Conservation (phyloP, 1,140 invertebrate species). For the Antheraea pernyi region DNA sequence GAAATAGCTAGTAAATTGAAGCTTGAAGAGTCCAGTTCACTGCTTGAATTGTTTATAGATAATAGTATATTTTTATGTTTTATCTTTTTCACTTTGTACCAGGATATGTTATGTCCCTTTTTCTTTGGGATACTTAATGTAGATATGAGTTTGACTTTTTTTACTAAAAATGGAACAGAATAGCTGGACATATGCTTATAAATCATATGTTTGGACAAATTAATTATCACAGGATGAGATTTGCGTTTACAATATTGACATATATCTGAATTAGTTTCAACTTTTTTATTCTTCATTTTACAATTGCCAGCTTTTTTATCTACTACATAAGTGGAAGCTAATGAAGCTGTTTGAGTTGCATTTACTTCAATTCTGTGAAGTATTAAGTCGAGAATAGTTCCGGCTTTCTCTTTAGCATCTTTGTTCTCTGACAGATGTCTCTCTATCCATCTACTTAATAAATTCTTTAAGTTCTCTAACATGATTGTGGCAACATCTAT, state of each 20-base stretch:
- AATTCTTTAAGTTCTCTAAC: slow-evolving; percentile 52
- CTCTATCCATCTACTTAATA: slow-evolving; percentile 54
- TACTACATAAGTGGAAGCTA: slow-evolving; percentile 48
- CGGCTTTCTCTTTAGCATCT: slow-evolving; percentile 52
- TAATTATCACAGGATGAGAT: neutral
- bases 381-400: slow-evolving; percentile 49
- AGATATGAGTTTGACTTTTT: slow-evolving; percentile 48
- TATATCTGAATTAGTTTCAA: slow-evolving; percentile 14
- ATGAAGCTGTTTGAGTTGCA: slow-evolving; percentile 30
- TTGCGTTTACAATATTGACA: slow-evolving; percentile 23
- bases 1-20: slow-evolving; percentile 47
- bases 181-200: slow-evolving; percentile 21
- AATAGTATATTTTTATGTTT: slow-evolving; percentile 37
- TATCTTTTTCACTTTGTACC: slow-evolving; percentile 22
- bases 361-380: slow-evolving; percentile 41
- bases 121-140: slow-evolving; percentile 52
- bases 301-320: slow-evolving; percentile 31
- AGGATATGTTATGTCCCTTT: slow-evolving; percentile 35
- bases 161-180: slow-evolving; percentile 39
- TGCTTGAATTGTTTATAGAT: slow-evolving; percentile 32
- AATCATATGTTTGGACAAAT: neutral
- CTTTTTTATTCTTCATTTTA: slow-evolving; percentile 28
- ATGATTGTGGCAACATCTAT: slow-evolving; percentile 46
- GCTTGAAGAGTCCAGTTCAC: slow-evolving; percentile 37
- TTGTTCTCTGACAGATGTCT: slow-evolving; percentile 51